These are phyloP conservation scores for Lordiphosa fenestrarum DNA, from an alignment of 2,888 invertebrate genomes.

Conservation along the genomic window DNA sequence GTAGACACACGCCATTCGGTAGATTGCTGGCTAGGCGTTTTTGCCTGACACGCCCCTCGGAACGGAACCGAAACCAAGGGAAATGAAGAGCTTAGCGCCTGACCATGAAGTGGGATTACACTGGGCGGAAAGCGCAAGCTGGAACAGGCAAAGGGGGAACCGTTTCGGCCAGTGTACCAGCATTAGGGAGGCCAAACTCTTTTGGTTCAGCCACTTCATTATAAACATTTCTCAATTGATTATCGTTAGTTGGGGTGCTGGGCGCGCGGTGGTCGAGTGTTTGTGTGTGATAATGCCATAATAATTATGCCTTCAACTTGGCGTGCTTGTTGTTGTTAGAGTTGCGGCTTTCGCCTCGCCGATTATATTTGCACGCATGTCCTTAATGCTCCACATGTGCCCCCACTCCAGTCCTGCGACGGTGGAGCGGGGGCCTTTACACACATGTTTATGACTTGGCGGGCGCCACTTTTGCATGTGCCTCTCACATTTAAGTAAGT, in stretches of 20 bases:
- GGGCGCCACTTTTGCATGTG: conserved; percentile 57
- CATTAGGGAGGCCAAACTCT: conserved; percentile 7
- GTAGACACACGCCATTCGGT: conserved; percentile 30
- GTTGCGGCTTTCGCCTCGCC: conserved; percentile 54
- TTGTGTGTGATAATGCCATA: conserved; percentile 67
- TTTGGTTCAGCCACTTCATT: conserved; percentile 67
- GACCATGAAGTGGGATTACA: conserved; percentile 20
- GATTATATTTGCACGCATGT: conserved; percentile 69
- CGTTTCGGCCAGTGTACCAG: conserved; percentile 4
- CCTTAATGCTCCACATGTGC: conserved; percentile 32
- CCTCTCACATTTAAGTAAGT: conserved; percentile 61
- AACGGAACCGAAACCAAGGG: conserved; percentile 2
- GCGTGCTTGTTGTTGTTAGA: conserved; percentile 48
- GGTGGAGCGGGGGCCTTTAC: conserved; percentile 42
- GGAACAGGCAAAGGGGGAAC: too few relatives aligned
- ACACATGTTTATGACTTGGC: conserved; percentile 52
- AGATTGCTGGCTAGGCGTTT: conserved; percentile 62
- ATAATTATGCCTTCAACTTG: conserved; percentile 63
- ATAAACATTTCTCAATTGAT: conserved; percentile 75
- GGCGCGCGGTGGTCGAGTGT: conserved; percentile 13
- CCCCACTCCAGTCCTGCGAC: neutral
- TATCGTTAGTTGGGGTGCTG: conserved; percentile 55
- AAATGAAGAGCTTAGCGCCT: conserved; percentile 61
- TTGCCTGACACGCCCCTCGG: conserved; percentile 57
- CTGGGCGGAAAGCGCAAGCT: neutral